Base-by-base conservation (phyloP, 2,113 vertebrate species). In the Anser brachyrhynchus region DNA sequence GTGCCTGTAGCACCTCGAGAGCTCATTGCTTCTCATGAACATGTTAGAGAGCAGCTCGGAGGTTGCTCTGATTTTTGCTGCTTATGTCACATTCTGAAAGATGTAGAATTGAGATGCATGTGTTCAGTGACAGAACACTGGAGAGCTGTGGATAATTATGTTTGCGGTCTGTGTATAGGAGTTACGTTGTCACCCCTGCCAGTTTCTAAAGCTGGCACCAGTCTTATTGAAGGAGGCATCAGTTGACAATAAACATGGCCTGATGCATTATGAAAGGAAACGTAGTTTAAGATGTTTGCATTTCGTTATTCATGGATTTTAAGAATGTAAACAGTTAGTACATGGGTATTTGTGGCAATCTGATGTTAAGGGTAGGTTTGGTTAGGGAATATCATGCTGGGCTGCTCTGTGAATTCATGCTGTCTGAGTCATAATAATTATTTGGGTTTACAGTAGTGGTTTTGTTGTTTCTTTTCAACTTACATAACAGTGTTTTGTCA, bases 281-380 rank as follows among this genome's bases (percentile, higher is more conserved):
- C 1, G 1, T 33, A 65, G 72, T 61, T 78, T 71, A 57, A 65
- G 65, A 52, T 72, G 59, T 67, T 96, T 90, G 61, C 12, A 5
- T 69, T 80, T 74, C 18, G 1, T 43, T 46, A 59, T 57, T 81
- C 13, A 5, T 78, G 65, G 85, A 65, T 78, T 79, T 89, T 41
- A 78, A 66, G 83, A 94, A 81, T 93, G 73, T 62, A 81, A 96
- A 92, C 83, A 89, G 74, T 87, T 64, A 57, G 41, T 59, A 8
- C 55, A 14, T 66, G 55, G 35, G 8, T 71, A 22, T 85, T 90
- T 86, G 54, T 33, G 75, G 79, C 23, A 35, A 37, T 72, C 35
- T 37, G 4, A 41, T 92, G 55, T 65, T 84, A 89, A 52, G 75
- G 52, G 16, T 39, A 46, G 74, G 46, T 84, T 92, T 92, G 61